Percentiles rank a stretch among this genome's conserved stretches.
Conservation (phyloP, 2,797 vertebrate species). For the Gymnodraco acuticeps region DNA sequence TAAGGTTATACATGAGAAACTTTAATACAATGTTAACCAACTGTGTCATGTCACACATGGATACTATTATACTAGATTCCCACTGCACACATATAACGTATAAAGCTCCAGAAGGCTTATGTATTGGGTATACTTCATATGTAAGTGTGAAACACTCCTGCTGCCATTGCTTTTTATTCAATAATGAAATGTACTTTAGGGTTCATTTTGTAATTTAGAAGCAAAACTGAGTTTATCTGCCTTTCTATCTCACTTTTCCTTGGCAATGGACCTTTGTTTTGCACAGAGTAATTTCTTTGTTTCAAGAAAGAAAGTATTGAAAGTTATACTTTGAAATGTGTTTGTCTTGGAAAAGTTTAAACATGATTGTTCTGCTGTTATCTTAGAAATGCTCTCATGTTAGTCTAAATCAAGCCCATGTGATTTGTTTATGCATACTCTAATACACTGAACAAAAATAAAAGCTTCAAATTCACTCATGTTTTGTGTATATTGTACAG, state of each 20-base stretch:
- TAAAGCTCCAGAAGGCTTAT: slow-evolving; percentile 18
- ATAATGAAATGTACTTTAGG: slow-evolving; percentile 8
- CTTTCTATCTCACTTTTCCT: slow-evolving; percentile 18
- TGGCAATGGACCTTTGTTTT: slow-evolving; percentile 33
- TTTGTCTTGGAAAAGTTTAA: slow-evolving; percentile 17
- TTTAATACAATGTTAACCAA: slow-evolving; percentile 62
- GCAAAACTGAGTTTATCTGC: background rate
- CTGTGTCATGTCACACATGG: slow-evolving; percentile 41
- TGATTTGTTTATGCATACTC: slow-evolving; percentile 51
- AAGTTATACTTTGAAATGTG: background rate
- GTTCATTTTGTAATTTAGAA: background rate
- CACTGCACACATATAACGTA: slow-evolving; percentile 10
- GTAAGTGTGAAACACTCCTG: slow-evolving; percentile 2
- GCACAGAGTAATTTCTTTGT: slow-evolving; percentile 4
- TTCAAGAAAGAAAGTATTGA: slow-evolving; percentile 38
- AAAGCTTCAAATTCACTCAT: slow-evolving; percentile 44
- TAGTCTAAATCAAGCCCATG: slow-evolving; percentile 29
- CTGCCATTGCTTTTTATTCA: slow-evolving; percentile 21
- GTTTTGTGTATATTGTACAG: slow-evolving; percentile 5
- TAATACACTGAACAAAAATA: slow-evolving; percentile 56
- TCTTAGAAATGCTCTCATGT: slow-evolving; percentile 36
- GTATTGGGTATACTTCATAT: background rate
- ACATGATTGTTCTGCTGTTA: slow-evolving; percentile 19
- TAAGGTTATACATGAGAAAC: slow-evolving; percentile 57
- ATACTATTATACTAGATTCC: slow-evolving; percentile 11